A percentile compares a stretch with the other conserved stretches of the same genome.
Conservation (phyloP, 2,797 vertebrate genomes). For the Hydrocynus forskahlii region DNA sequence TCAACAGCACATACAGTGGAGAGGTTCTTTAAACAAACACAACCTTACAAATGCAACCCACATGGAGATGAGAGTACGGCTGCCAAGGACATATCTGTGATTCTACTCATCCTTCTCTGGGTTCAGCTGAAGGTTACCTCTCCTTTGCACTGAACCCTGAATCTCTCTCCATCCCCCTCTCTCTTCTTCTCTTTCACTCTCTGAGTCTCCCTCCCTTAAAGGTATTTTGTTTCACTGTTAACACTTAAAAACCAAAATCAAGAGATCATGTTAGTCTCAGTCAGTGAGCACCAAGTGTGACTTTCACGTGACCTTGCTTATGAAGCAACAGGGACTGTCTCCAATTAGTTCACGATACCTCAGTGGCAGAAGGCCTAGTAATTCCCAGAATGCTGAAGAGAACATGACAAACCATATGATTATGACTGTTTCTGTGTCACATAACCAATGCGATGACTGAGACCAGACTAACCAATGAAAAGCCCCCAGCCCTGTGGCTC, state of each 20-base stretch:
- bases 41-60: slow-evolving; percentile 63
- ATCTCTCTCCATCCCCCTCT: neutral
- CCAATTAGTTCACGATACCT: neutral
- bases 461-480: slow-evolving; percentile 45
- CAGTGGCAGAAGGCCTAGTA: neutral
- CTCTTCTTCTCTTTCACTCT: neutral
- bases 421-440: slow-evolving; percentile 41
- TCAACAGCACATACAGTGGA: slow-evolving; percentile 52
- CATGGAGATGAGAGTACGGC: slow-evolving; percentile 54
- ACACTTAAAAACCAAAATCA: neutral
- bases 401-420: slow-evolving; percentile 17
- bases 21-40: slow-evolving; percentile 61
- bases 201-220: slow-evolving; percentile 1
- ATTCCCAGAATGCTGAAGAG: neutral
- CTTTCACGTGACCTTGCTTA: neutral
- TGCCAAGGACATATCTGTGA: slow-evolving; percentile 66
- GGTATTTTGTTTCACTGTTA: neutral
- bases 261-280: slow-evolving; percentile 2
- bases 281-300: slow-evolving; percentile 1
- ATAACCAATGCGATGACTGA: slow-evolving; percentile 41
- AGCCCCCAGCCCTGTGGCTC: slow-evolving; percentile 19
- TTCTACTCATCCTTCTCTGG: slow-evolving; percentile 61
- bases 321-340: slow-evolving; percentile 18
- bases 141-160: slow-evolving; percentile 27
- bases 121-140: slow-evolving; percentile 61